A percentile compares a stretch with the other conserved stretches of the same genome.
phyloP scores from a whole-genome alignment of 2,797 vertebrate species.

The Tachyglossus aculeatus region DNA sequence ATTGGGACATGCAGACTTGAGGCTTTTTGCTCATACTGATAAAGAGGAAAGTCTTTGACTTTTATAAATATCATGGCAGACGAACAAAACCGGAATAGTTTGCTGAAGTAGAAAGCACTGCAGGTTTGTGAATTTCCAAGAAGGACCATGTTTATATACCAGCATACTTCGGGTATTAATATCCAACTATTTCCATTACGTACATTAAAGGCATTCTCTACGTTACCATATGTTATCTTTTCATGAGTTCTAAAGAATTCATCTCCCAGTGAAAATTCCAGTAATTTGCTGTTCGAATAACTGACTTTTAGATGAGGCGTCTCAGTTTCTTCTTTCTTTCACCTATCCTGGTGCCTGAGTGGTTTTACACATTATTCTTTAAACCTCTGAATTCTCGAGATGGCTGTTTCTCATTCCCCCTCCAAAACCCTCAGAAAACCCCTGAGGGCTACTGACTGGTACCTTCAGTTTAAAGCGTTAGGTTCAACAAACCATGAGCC shows the following conservation, averaged over 20 bases:
- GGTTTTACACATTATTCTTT: background rate
- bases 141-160: slow-evolving; percentile 54
- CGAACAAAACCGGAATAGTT: slow-evolving; percentile 39
- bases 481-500: no score
- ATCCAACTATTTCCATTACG: slow-evolving; percentile 66
- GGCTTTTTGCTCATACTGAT: background rate
- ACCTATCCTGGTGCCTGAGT: background rate
- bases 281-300: slow-evolving; percentile 59
- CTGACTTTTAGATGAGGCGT: slow-evolving; percentile 52
- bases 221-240: background rate
- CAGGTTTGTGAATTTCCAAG: slow-evolving; percentile 47
- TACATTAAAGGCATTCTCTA: slow-evolving; percentile 51
- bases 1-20: background rate
- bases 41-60: slow-evolving; percentile 11
- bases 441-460: no score
- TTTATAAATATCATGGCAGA: slow-evolving; percentile 25
- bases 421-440: no score
- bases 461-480: no score
- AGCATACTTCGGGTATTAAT: slow-evolving; percentile 55
- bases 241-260: slow-evolving; percentile 37
- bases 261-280: slow-evolving; percentile 56
- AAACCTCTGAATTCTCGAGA: no score
- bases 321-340: slow-evolving; percentile 25
- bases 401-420: no score
- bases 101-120: slow-evolving; percentile 40